Conservation (phyloP, 2,113 vertebrate genomes). For the Eulemur rufifrons region DNA sequence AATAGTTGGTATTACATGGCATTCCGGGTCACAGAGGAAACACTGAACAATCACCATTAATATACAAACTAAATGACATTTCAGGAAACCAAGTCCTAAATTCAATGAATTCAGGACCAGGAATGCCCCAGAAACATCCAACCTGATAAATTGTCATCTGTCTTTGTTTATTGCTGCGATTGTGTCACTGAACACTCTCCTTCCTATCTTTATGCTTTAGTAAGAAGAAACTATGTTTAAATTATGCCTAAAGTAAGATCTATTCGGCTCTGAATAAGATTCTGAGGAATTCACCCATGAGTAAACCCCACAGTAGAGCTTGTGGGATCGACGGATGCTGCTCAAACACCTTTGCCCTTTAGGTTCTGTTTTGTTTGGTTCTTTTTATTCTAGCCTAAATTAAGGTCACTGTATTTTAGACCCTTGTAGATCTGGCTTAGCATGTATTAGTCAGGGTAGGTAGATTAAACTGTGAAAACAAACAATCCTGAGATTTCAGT, state of each 20-base stretch:
- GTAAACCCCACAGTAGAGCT: neutral
- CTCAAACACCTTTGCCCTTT: neutral
- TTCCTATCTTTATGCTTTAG: neutral
- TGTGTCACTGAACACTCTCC: neutral
- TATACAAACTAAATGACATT: neutral
- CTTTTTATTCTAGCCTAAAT: neutral
- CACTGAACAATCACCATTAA: neutral
- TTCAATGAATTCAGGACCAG: neutral
- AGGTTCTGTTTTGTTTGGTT: neutral
- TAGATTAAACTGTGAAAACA: neutral
- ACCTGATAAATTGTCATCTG: neutral
- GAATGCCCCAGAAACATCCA: neutral
- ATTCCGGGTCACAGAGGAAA: neutral
- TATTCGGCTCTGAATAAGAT: neutral
- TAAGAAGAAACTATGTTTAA: neutral
- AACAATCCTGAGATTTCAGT: neutral
- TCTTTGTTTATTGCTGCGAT: neutral
- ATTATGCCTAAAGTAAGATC: neutral
- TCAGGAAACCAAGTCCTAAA: conserved; percentile 12
- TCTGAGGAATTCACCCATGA: neutral
- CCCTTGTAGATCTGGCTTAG: neutral
- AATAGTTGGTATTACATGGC: neutral
- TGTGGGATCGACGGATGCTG: neutral
- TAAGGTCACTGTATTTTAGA: neutral
- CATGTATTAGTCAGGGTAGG: neutral